phyloP scores from a whole-genome alignment of 2,113 vertebrate genomes.

The Neomonachus schauinslandi region DNA sequence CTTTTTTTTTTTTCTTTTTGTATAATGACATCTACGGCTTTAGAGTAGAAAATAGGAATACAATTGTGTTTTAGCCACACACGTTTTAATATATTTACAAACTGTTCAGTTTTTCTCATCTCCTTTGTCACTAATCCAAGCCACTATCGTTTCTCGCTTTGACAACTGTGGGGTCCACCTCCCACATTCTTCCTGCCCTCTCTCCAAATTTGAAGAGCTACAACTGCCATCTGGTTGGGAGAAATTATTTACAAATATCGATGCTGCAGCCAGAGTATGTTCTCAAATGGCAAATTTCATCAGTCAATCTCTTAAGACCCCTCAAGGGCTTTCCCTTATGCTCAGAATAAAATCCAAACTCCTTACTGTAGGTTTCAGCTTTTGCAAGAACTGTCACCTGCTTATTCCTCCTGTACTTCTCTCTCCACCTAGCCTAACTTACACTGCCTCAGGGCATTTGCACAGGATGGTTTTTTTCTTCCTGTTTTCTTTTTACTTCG shows the following conservation, averaged over 20 bases:
- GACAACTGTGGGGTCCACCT: not conserved
- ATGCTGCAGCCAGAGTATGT: not conserved
- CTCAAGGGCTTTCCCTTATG: not conserved
- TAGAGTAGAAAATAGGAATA: not conserved
- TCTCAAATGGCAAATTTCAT: not conserved
- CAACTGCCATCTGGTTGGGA: not conserved
- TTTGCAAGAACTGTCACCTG: not conserved
- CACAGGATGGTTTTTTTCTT: not conserved
- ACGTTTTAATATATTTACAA: not conserved
- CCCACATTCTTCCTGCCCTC: not conserved
- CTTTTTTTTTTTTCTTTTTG: not conserved
- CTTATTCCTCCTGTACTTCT: too few relatives aligned
- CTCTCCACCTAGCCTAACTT: not conserved
- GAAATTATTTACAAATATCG: not conserved
- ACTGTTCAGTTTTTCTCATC: not conserved
- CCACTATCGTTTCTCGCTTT: not conserved
- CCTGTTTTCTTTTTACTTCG: not conserved
- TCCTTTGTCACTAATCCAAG: not conserved
- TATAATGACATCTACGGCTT: not conserved
- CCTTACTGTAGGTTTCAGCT: not conserved
- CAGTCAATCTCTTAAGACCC: not conserved
- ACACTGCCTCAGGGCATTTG: not conserved
- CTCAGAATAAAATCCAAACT: not conserved
- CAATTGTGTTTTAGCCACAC: not conserved
- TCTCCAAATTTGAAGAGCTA: not conserved